These are phyloP conservation scores for Lerista edwardsae DNA, from an alignment of 2,797 vertebrate genomes.

Conservation along the genomic window DNA sequence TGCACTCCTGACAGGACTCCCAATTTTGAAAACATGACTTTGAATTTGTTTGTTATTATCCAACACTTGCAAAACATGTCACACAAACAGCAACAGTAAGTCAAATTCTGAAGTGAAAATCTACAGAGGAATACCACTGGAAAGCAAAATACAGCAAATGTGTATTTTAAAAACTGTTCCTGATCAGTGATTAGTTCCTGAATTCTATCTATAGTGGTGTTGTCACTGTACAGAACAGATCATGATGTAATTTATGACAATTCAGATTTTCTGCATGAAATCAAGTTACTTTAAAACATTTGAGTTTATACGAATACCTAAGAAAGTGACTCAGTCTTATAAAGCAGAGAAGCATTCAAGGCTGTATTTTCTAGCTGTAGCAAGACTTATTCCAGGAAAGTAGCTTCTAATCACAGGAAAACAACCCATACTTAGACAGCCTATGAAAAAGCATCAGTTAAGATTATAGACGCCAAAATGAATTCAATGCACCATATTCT, in stretches of 20 bases:
- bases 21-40: background rate
- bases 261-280: background rate
- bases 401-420: background rate
- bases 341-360: slow-evolving; percentile 13
- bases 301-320: background rate
- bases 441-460: background rate
- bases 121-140: background rate
- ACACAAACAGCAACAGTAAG: slow-evolving; percentile 46
- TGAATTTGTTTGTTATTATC: background rate
- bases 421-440: background rate
- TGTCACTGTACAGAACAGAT: background rate
- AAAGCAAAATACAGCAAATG: background rate
- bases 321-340: slow-evolving; percentile 34
- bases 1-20: background rate
- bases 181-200: background rate
- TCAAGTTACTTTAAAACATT: background rate
- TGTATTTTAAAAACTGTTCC: background rate
- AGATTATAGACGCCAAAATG: background rate
- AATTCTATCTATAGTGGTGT: background rate
- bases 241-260: background rate
- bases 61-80: slow-evolving; percentile 39
- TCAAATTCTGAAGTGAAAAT: slow-evolving; percentile 36
- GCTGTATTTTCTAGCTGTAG: background rate
- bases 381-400: background rate
- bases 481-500: background rate